Evolutionary conservation across 1,140 invertebrate species (phyloP).

Genomic region (Brachionus plicatilis): DNA sequence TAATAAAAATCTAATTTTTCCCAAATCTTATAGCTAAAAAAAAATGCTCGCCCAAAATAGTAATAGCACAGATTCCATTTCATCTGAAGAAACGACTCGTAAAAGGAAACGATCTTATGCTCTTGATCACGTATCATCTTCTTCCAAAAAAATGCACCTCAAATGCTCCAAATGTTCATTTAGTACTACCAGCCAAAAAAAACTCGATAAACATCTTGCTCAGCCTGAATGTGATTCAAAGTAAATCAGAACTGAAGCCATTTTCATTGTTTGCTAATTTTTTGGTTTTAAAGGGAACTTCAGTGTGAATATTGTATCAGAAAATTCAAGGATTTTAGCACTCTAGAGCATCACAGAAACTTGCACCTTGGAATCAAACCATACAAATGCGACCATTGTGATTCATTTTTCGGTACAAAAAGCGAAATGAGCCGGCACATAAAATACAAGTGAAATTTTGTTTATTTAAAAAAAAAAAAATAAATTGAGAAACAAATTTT

Average conservation of each 20-base stretch:
- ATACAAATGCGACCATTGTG: slow-evolving; percentile 60
- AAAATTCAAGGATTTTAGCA: not conserved
- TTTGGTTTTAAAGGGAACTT: not conserved
- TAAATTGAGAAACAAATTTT: slow-evolving; percentile 47
- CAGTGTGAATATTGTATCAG: slow-evolving; percentile 31
- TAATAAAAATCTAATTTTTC: not conserved
- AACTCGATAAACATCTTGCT: not conserved
- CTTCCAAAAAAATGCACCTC: not conserved
- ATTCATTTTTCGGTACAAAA: slow-evolving; percentile 86
- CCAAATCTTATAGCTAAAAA: not conserved
- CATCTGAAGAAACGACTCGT: not conserved
- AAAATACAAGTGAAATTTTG: slow-evolving; percentile 53
- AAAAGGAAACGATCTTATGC: not conserved
- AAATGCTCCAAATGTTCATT: not conserved
- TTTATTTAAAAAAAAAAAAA: not conserved
- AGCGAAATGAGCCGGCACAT: slow-evolving; percentile 88
- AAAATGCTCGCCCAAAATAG: not conserved
- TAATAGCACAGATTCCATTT: not conserved
- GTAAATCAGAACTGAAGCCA: not conserved
- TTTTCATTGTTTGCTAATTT: not conserved
- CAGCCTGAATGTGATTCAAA: not conserved
- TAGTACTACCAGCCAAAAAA: not conserved
- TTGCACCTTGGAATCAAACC: slow-evolving; percentile 37
- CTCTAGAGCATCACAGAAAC: slow-evolving; percentile 6
- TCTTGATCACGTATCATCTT: not conserved